Base-by-base conservation (phyloP, 2,797 vertebrate genomes). In the Rachycentron canadum region DNA sequence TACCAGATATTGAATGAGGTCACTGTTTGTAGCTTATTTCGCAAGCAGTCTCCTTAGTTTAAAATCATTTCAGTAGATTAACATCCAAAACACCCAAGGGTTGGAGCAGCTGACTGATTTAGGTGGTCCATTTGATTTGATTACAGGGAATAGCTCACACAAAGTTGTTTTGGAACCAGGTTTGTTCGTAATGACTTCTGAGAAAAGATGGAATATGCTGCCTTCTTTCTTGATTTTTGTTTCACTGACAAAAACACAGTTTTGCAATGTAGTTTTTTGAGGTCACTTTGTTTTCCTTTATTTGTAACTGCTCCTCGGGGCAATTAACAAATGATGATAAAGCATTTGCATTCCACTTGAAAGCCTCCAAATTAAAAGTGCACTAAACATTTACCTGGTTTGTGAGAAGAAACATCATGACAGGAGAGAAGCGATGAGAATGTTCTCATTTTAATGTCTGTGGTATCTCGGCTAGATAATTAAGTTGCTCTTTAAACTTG, bases 401-500 rank as follows among this genome's bases (percentile, higher is more conserved):
- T 68, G 43, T 32, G 28, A 68, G 21, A 47, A 30, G 58, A 83
- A 69, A 72, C 67, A 47, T 34, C 61, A 30, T 67, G 76, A 80
- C 75, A 82, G 76, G 78, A 21, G 38, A 49, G 45, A 40, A 52
- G 76, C 72, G 58, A 81, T 52, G 68, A 74, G 58, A 52, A 81
- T 90, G 85, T 87, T 92, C 89, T 88, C 50, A 87, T 90, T 81
- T 63, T 79, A 74, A 38, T 23, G 32, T 75, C 80, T 89, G 84
- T 84, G 84, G 86, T 85, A 86, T 90, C 90, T 83, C 78, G 85
- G 82, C 73, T 68, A 71, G 82, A 89, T 92, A 90, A 91, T 91
- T 79, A 92, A 88, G 76, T 84, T 10, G 55, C 85, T 88, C 86
- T 95, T 94, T 90, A 85, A 88, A 95, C 91, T 90, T 90, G 81